Conservation (phyloP, 1,140 invertebrate species). For the Nixonia krombeini region DNA sequence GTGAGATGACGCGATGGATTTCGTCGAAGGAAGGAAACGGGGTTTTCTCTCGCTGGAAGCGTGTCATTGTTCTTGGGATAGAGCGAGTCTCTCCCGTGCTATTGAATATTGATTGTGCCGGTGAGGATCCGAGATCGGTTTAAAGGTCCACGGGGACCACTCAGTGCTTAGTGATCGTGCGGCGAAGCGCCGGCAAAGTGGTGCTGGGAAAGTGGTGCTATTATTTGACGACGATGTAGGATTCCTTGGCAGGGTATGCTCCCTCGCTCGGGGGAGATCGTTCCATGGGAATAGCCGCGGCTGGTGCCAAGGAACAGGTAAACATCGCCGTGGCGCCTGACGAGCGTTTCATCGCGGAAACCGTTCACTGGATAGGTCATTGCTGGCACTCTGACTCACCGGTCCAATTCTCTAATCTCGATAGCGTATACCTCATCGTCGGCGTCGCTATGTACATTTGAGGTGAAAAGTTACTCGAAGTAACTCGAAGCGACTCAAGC, state of each 20-base stretch:
- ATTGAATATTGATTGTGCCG: not conserved
- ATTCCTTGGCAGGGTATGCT: conserved; percentile 1
- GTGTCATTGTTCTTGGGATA: too few species aligned
- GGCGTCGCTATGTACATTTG: too few species aligned
- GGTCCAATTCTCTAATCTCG: not conserved
- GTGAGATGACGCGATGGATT: too few species aligned
- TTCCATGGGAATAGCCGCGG: not conserved
- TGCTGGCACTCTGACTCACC: conserved; percentile 27
- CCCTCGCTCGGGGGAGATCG: conserved; percentile 2
- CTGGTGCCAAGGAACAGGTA: conserved; percentile 3
- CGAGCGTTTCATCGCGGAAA: conserved; percentile 2
- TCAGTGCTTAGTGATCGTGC: conserved; percentile 13
- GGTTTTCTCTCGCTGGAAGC: too few species aligned
- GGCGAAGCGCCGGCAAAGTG: not conserved
- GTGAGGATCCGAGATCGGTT: not conserved
- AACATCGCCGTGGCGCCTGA: too few species aligned
- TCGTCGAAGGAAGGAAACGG: too few species aligned
- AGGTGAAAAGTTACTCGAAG: too few species aligned
- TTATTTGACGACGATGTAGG: not conserved
- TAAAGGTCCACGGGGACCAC: not conserved
- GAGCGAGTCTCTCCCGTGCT: too few species aligned
- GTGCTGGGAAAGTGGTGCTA: not conserved
- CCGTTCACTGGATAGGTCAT: conserved; percentile 1
- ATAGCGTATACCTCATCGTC: too few species aligned
- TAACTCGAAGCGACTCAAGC: not conserved